Base-by-base conservation (phyloP, 2,797 vertebrate genomes). In the Girardinus metallicus region DNA sequence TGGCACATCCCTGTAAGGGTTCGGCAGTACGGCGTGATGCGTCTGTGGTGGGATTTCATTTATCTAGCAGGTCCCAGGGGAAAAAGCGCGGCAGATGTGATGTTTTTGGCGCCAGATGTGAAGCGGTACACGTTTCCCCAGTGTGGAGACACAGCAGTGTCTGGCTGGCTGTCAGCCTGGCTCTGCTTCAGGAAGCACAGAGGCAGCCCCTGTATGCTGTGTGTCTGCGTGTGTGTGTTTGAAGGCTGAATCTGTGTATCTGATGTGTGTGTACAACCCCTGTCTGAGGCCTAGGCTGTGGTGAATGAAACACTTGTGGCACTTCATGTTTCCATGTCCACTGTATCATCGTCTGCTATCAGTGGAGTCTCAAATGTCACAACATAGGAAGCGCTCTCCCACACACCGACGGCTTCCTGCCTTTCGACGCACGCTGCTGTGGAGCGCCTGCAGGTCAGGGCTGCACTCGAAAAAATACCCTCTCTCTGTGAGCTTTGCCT, bases 21-120 rank as follows among this genome's bases (percentile, higher is more conserved):
- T 82, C 41, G 8, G 77, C 80, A 68, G 72, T 13, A 71, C 55
- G 4, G 82, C 44, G 36, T 79, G 86, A 92, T 87, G 85, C 34
- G 73, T 82, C 84, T 74, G 82, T 86, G 89, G 77, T 92, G 86
- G 49, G 86, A 84, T 85, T 90, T 90, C 84, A 89, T 92, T 94
- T 90, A 89, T 90, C 90, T 60, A 51, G 77, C 80, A 18, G 44
- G 46, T 88, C 93, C 91, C 89, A 16, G 82, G 93, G 89, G 93
- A 92, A 75, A 36, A 51, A 68, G 60, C 18, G 23, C 86, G 86
- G 88, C 95, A 95, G 93, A 95, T 94, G 94, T 91, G 92, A 85
- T 91, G 91, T 80, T 93, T 88, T 82, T 87, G 87, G 87, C 75
- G 82, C 90, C 95, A 95, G 94, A 95, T 94, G 94, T 91, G 93